Percentiles rank a stretch among this genome's conserved stretches.
Conservation (phyloP, 2,888 invertebrate genomes). For the Acrobasis repandana region DNA sequence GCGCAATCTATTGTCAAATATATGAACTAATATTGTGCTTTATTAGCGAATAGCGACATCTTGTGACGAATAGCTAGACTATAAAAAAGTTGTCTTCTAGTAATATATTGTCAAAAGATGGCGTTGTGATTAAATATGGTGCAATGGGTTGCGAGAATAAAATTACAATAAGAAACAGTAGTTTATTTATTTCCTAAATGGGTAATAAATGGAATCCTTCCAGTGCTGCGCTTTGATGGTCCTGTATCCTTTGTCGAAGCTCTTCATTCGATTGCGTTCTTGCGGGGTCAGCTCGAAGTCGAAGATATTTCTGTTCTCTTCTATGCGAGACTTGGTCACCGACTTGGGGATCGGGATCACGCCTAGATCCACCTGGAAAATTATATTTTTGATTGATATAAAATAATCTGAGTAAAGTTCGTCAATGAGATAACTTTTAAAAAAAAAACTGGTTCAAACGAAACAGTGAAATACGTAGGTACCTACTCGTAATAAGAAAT, state of each 20-base stretch:
- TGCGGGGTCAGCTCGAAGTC: constrained; percentile 54
- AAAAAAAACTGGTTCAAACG: too few species aligned
- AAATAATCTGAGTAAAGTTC: too few species aligned
- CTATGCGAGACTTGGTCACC: constrained; percentile 48
- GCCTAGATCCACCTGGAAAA: constrained; percentile 59
- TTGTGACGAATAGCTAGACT: background rate
- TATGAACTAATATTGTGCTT: background rate
- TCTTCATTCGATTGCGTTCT: constrained; percentile 46
- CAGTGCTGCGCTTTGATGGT: constrained; percentile 46
- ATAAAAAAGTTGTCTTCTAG: too few species aligned
- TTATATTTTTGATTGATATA: too few species aligned
- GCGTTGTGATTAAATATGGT: too few species aligned
- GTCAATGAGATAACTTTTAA: too few species aligned
- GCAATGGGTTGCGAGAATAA: too few species aligned
- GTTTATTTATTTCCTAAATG: constrained; percentile 37
- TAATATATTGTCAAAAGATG: too few species aligned
- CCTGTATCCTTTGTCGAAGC: constrained; percentile 54
- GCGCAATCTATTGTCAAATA: too few species aligned
- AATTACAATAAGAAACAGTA: background rate
- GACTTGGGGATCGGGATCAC: constrained; percentile 68
- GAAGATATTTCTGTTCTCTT: constrained; percentile 61
- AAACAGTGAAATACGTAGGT: too few species aligned
- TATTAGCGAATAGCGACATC: background rate
- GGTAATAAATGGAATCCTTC: constrained; percentile 53
- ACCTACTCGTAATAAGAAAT: too few species aligned